phyloP scores from a whole-genome alignment of 2,888 invertebrate genomes.

The Anthophora plumipes region DNA sequence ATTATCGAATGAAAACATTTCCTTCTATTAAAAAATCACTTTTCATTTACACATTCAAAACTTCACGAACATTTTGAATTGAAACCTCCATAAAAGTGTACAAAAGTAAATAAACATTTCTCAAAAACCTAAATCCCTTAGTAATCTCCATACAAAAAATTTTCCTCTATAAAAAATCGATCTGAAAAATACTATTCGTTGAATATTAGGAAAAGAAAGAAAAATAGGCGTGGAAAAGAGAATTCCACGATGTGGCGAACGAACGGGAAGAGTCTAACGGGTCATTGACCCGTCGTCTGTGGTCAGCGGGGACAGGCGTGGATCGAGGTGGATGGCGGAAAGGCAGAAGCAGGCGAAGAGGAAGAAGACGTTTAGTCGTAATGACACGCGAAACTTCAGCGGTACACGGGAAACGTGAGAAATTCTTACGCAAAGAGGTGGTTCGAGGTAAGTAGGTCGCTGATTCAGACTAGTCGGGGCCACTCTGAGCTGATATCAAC shows the following conservation, averaged over 20 bases:
- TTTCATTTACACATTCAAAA: too few species aligned
- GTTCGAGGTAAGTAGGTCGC: conserved; percentile 72
- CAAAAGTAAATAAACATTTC: too few species aligned
- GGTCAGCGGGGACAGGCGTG: conserved; percentile 32
- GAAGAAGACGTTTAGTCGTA: conserved; percentile 52
- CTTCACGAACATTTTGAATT: too few species aligned
- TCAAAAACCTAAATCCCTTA: too few species aligned
- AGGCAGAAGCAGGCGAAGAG: conserved; percentile 22
- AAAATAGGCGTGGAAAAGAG: background rate
- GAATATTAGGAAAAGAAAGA: background rate
- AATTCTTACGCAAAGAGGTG: conserved; percentile 61
- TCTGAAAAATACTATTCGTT: background rate
- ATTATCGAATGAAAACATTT: too few species aligned
- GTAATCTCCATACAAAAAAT: too few species aligned
- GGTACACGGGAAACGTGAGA: conserved; percentile 61
- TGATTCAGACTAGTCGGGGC: conserved; percentile 72
- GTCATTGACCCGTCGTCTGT: conserved; percentile 43
- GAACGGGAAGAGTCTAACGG: conserved; percentile 21
- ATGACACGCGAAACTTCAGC: conserved; percentile 56
- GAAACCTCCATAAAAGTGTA: too few species aligned
- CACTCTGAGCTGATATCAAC: conserved; percentile 68
- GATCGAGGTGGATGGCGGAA: conserved; percentile 16
- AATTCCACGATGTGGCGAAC: conserved; percentile 12
- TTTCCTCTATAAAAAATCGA: too few species aligned
- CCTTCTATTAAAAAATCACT: too few species aligned